Percentiles rank a stretch among this genome's conserved stretches.
Evolutionary conservation across 2,888 invertebrate genomes (phyloP).

Genomic region (Busseola fusca): DNA sequence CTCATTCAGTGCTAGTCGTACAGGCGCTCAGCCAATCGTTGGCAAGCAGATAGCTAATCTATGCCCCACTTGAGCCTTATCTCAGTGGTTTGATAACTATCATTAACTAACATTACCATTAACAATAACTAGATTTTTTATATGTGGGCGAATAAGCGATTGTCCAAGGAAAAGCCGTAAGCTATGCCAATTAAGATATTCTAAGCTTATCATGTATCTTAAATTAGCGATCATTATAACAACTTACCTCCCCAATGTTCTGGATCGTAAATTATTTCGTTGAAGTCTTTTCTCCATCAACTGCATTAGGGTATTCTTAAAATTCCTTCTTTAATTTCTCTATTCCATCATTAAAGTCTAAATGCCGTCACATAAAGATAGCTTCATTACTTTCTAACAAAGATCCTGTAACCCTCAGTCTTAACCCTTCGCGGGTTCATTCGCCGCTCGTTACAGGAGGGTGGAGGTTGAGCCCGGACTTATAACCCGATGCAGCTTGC

Average conservation of each 20-base stretch:
- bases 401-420: conserved; percentile 65
- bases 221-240: not conserved
- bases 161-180: not conserved
- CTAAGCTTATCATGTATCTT: not conserved
- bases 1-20: not conserved
- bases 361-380: conserved; percentile 52
- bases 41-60: conserved; percentile 15
- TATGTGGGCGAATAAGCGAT: not conserved
- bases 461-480: conserved; percentile 74
- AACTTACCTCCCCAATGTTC: not conserved
- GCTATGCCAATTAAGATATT: not conserved
- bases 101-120: no score
- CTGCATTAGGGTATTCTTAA: not conserved
- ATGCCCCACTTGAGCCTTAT: conserved; percentile 16
- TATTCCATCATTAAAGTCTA: conserved; percentile 55
- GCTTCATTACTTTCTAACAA: conserved; percentile 67
- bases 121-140: not conserved
- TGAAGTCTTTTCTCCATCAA: not conserved
- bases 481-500: conserved; percentile 66
- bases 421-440: conserved; percentile 67
- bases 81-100: not conserved
- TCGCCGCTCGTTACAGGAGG: conserved; percentile 77
- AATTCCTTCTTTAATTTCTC: not conserved
- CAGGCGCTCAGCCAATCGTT: conserved; percentile 21
- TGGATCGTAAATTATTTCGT: not conserved